These are phyloP conservation scores for Stigmatopora argus DNA, from an alignment of 2,113 vertebrate genomes.

Conservation along the genomic window DNA sequence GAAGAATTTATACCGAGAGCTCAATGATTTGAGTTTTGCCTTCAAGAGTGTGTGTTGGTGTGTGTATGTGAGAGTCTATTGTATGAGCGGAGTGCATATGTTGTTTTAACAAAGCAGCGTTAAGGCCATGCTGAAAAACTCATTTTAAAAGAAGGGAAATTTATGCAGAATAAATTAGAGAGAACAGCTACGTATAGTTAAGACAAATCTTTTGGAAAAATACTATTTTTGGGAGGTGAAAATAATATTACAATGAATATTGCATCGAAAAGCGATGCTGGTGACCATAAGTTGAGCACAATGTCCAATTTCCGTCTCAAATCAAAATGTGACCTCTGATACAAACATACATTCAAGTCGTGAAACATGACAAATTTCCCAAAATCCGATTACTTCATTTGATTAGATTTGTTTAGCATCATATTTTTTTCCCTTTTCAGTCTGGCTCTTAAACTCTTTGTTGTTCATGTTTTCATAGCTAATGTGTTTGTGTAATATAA, in stretches of 20 bases:
- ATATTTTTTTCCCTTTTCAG: not conserved
- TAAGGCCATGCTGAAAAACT: not conserved
- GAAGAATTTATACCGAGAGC: slow-evolving; percentile 44
- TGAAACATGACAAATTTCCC: not conserved
- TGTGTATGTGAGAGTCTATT: slow-evolving; percentile 17
- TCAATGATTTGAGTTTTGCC: slow-evolving; percentile 46
- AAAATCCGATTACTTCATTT: not conserved
- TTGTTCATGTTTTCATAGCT: slow-evolving; percentile 26
- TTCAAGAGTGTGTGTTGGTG: slow-evolving; percentile 50
- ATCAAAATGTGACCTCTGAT: not conserved
- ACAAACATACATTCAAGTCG: not conserved
- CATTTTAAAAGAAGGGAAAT: not conserved
- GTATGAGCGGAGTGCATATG: not conserved
- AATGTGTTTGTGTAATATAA: slow-evolving; percentile 38
- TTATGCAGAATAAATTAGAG: not conserved
- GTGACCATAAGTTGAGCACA: too few relatives aligned
- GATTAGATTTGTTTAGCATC: too few relatives aligned
- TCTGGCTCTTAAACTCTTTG: not conserved
- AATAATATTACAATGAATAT: not conserved
- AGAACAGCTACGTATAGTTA: too few relatives aligned
- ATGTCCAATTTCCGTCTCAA: not conserved
- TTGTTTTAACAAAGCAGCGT: not conserved
- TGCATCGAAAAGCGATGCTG: too few relatives aligned
- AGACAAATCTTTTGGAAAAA: too few relatives aligned
- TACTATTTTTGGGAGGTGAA: too few relatives aligned